Base-by-base conservation (phyloP, 2,113 vertebrate species). In the Coryphaenoides rupestris region DNA sequence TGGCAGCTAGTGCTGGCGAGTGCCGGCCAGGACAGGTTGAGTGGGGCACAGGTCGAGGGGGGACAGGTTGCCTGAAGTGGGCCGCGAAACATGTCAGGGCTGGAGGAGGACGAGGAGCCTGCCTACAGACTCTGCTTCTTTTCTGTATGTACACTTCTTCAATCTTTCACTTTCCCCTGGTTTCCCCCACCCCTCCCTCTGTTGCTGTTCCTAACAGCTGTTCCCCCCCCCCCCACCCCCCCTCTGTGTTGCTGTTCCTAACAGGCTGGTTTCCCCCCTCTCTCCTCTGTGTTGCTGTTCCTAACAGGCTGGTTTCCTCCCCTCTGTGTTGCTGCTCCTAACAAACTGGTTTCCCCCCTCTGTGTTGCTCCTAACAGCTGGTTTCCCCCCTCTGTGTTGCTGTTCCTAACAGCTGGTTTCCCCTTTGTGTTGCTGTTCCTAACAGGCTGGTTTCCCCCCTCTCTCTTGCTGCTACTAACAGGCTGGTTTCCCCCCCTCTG, bases 41-140 rank as follows among this genome's bases (percentile, higher is more conserved):
- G n/a, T n/a, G n/a, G n/a, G n/a, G n/a, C n/a, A n/a, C n/a, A n/a
- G n/a, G n/a, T n/a, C n/a, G n/a, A n/a, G n/a, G 74, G 78, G 76
- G 65, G 86, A 79, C 83, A 73, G 85, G 80, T 80, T 78, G 79
- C 46, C 74, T 87, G 84, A 86, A 87, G 85, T 77, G 77, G 73
- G 68, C 76, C 65, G 58, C 78, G 76, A 84, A 91, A 80, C 81
- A 90, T 91, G 87, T 90, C 88, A 81, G 76, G 68, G 68, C 71
- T 67, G 79, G 88, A 88, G 72, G 75, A 87, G 68, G 87, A 89
- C 60, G 84, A 89, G 61, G 88, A 91, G 73, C 85, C 89, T 60
- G 79, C 88, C 77, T 89, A 73, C 84, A 86, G 82, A 73, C 87
- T 90, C 69, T 90, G 76, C 91, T 92, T 92, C 88, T 91, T 87